These are phyloP conservation scores for Sturnira hondurensis DNA, from an alignment of 2,113 vertebrate species.

Conservation along the genomic window DNA sequence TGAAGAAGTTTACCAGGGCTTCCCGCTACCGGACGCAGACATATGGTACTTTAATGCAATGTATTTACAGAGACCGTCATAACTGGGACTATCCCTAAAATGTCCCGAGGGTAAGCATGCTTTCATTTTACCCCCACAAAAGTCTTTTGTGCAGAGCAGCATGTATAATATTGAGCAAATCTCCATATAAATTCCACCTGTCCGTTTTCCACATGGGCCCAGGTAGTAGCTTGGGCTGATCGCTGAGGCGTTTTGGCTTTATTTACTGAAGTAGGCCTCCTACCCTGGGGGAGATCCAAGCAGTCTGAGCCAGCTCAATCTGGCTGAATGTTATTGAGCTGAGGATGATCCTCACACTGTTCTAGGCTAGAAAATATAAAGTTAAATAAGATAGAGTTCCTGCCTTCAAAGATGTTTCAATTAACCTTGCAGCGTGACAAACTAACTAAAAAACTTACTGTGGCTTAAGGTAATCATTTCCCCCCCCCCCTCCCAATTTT, in stretches of 20 bases:
- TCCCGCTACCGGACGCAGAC: not conserved
- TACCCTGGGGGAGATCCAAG: not conserved
- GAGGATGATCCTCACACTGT: not conserved
- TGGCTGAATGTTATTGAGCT: not conserved
- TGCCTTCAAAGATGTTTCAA: not conserved
- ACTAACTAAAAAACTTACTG: not conserved
- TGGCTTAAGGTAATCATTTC: not conserved
- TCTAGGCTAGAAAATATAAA: not conserved
- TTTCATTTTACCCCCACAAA: slow-evolving; percentile 24
- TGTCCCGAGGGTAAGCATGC: not conserved
- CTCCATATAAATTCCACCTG: not conserved
- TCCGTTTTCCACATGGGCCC: not conserved
- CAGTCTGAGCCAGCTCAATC: not conserved
- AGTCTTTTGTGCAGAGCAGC: not conserved
- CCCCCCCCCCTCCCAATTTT: not conserved
- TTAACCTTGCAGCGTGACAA: not conserved
- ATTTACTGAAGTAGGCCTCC: not conserved
- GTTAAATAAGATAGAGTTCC: not conserved
- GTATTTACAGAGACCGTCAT: slow-evolving; percentile 31
- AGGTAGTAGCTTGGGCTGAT: not conserved
- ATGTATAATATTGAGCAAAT: not conserved
- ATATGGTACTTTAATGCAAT: slow-evolving; percentile 12
- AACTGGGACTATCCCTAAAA: not conserved
- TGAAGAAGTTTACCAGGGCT: not conserved
- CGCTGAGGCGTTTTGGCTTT: not conserved